phyloP scores from a whole-genome alignment of 2,797 vertebrate genomes.

The Morus bassanus region DNA sequence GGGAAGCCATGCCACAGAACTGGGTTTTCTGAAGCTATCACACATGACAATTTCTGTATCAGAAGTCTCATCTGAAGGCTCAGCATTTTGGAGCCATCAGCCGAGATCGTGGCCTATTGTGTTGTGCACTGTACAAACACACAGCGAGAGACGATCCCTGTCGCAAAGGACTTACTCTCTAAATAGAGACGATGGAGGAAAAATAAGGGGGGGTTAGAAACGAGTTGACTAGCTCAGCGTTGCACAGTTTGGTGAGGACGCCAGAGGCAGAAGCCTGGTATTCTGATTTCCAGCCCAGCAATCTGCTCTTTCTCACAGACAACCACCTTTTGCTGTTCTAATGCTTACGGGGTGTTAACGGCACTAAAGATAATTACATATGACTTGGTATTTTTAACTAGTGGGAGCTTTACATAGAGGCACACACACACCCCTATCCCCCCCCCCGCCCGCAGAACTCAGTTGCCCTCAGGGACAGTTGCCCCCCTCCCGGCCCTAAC shows the following conservation, averaged over 20 bases:
- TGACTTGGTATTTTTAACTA: background rate
- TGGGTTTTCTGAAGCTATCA: background rate
- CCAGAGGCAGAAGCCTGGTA: background rate
- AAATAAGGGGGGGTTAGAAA: background rate
- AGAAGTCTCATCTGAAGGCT: background rate
- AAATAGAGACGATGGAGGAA: background rate
- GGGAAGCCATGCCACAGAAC: background rate
- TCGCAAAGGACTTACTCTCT: background rate
- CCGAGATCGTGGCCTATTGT: rapidly evolving
- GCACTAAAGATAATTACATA: background rate
- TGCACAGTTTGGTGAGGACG: background rate
- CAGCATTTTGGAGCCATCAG: background rate
- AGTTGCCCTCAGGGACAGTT: background rate
- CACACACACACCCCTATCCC: too few relatives aligned
- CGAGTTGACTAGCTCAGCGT: background rate
- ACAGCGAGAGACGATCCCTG: background rate
- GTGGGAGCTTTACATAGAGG: background rate
- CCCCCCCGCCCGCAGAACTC: background rate
- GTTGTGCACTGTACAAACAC: background rate
- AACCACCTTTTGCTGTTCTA: background rate
- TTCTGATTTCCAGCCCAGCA: background rate
- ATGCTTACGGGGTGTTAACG: background rate
- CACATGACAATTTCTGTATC: background rate
- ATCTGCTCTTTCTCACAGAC: background rate
- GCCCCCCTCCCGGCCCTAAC: background rate